These are phyloP conservation scores for Idaea aversata DNA, from an alignment of 2,888 invertebrate species.

Conservation along the genomic window DNA sequence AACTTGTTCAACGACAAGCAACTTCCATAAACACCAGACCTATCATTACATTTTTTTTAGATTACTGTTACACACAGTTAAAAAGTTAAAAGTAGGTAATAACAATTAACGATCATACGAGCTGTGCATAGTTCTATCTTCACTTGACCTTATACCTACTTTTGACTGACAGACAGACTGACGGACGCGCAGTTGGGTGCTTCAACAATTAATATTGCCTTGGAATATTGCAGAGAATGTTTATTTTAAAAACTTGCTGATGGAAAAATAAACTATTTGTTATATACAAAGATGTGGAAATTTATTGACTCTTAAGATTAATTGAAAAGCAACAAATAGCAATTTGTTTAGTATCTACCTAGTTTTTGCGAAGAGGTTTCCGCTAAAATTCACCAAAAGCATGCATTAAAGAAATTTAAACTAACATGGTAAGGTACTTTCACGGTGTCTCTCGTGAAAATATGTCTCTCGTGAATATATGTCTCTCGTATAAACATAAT, in stretches of 20 bases:
- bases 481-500: too few relatives aligned
- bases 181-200: constrained; percentile 24
- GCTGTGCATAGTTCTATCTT: not conserved
- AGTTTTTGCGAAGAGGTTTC: too few relatives aligned
- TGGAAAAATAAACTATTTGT: not conserved
- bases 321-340: not conserved
- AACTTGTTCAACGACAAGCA: not conserved
- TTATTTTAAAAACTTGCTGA: not conserved
- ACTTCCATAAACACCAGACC: not conserved
- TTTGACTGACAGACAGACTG: constrained; percentile 18
- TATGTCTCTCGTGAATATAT: too few relatives aligned
- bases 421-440: too few relatives aligned
- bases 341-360: not conserved
- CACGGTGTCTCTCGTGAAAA: too few relatives aligned
- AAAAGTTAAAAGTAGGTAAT: constrained; percentile 5
- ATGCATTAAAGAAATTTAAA: too few relatives aligned
- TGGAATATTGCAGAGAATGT: constrained; percentile 8
- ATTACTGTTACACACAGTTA: constrained; percentile 24
- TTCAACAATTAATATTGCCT: constrained; percentile 19
- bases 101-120: not conserved
- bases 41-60: constrained; percentile 20
- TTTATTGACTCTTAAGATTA: not conserved
- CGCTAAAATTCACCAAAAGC: too few relatives aligned
- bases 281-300: not conserved
- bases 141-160: constrained; percentile 1